A percentile compares a stretch with the other conserved stretches of the same genome.
Conservation (phyloP, 2,113 vertebrate species). For the Strigops habroptila region DNA sequence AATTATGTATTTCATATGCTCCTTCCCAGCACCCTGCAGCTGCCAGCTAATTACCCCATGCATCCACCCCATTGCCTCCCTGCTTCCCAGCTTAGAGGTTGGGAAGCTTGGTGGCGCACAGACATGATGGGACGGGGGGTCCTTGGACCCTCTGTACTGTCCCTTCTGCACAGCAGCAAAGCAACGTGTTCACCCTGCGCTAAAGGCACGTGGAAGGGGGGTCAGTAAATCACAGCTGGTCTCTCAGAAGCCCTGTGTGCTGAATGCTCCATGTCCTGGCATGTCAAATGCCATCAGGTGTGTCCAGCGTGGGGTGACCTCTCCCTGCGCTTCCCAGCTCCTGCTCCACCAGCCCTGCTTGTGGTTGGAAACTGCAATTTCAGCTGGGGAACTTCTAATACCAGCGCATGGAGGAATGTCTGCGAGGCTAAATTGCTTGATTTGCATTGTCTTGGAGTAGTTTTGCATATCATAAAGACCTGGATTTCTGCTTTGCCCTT, state of each 20-base stretch:
- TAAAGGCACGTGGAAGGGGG: rapidly evolving
- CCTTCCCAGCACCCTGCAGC: neutral
- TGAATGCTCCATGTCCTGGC: rapidly evolving
- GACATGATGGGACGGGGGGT: rapidly evolving
- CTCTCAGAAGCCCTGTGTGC: neutral
- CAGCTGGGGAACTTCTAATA: constrained; percentile 9
- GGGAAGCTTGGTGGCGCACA: neutral
- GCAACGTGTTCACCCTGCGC: rapidly evolving
- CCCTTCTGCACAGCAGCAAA: neutral
- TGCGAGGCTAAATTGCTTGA: constrained; percentile 38
- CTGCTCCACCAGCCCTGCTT: neutral
- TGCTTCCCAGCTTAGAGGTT: neutral
- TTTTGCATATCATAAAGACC: constrained; percentile 50
- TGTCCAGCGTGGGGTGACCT: neutral
- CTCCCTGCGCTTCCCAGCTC: neutral
- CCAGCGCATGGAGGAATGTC: neutral
- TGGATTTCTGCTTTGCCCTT: neutral
- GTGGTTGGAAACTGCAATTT: neutral
- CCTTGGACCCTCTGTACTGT: neutral
- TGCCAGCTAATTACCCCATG: neutral
- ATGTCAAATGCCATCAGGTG: neutral
- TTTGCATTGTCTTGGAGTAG: constrained; percentile 60
- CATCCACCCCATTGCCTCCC: neutral
- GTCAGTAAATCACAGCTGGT: rapidly evolving
- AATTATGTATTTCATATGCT: neutral